Conservation (phyloP, 2,113 vertebrate genomes). For the Egretta garzetta region DNA sequence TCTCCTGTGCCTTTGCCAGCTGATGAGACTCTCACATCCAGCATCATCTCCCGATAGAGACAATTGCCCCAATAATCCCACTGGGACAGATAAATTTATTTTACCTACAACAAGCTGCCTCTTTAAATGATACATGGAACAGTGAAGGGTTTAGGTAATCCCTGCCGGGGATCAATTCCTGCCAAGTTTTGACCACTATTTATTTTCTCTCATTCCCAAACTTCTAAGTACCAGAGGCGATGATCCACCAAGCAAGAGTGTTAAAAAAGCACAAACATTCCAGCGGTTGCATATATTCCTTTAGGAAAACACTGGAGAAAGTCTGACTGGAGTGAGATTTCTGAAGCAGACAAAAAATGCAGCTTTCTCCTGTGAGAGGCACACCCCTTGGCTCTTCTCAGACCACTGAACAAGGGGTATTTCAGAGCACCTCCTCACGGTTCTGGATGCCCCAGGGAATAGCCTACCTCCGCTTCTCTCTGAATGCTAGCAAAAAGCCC, state of each 20-base stretch:
- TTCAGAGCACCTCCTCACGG: background rate
- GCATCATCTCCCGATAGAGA: background rate
- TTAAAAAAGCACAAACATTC: conserved; percentile 22
- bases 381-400: background rate
- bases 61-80: background rate
- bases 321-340: background rate
- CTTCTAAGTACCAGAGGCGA: background rate
- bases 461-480: background rate
- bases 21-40: background rate
- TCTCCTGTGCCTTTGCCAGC: background rate
- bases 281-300: background rate
- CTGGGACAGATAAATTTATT: background rate
- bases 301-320: background rate
- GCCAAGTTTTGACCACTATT: background rate
- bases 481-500: background rate
- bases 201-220: conserved; percentile 6
- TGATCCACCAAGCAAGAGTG: background rate
- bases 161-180: background rate
- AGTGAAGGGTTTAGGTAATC: conserved; percentile 21
- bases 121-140: background rate
- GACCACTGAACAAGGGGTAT: background rate
- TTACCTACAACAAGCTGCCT: background rate
- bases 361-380: background rate
- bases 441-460: background rate
- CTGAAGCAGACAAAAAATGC: background rate